Percentiles rank a stretch among this genome's conserved stretches.
phyloP scores from a whole-genome alignment of 2,113 vertebrate species.

The Monopterus albus region DNA sequence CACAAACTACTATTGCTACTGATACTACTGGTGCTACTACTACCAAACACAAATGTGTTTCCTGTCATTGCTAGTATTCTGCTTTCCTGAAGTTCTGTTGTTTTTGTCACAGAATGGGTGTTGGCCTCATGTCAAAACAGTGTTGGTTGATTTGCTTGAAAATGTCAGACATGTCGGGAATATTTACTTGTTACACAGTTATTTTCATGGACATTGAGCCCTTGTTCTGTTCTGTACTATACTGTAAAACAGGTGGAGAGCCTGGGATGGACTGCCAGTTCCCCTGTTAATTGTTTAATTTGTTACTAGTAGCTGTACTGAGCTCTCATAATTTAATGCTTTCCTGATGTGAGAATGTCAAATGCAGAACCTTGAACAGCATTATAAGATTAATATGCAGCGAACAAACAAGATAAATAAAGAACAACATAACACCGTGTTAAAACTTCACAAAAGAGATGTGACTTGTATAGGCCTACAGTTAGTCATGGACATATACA shows the following conservation, averaged over 20 bases:
- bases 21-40: not conserved
- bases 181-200: not conserved
- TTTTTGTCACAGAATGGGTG: slow-evolving; percentile 12
- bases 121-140: slow-evolving; percentile 29
- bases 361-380: no score
- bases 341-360: slow-evolving; percentile 7
- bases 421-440: no score
- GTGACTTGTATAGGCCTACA: no score
- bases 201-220: not conserved
- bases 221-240: not conserved
- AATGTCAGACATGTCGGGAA: slow-evolving; percentile 4
- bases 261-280: not conserved
- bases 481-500: no score
- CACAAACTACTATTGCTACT: not conserved
- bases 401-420: no score
- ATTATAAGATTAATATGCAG: no score
- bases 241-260: slow-evolving; percentile 1
- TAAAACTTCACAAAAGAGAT: not conserved
- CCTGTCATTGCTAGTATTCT: not conserved
- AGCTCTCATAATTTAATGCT: slow-evolving; percentile 1
- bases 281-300: not conserved
- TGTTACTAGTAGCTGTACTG: not conserved
- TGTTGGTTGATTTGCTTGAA: not conserved
- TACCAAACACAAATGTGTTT: slow-evolving; percentile 5
- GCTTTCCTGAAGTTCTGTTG: not conserved